These are phyloP conservation scores for Bursaphelenchus mucronatus DNA, from an alignment of 1,140 invertebrate species.

Conservation along the genomic window DNA sequence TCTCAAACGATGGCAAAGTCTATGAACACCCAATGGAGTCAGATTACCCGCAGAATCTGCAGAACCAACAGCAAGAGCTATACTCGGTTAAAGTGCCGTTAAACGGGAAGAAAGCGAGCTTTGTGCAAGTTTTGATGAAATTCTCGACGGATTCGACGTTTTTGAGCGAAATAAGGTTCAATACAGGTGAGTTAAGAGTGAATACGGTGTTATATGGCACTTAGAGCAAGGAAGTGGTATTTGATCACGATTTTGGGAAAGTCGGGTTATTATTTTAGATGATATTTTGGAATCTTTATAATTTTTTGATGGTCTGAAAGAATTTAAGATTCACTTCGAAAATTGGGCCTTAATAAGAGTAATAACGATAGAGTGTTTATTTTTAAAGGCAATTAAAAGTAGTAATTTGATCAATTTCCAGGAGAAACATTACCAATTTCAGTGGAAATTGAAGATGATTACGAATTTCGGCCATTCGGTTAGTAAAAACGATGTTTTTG, in stretches of 20 bases:
- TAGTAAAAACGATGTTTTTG: no score
- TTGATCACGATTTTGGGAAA: not conserved
- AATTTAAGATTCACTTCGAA: not conserved
- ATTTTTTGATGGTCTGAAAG: not conserved
- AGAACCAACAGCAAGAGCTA: not conserved
- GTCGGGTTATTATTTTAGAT: not conserved
- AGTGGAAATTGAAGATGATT: no score
- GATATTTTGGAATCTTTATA: not conserved
- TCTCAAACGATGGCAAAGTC: slow-evolving; percentile 4
- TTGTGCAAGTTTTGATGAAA: slow-evolving; percentile 16
- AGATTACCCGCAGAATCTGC: slow-evolving; percentile 4
- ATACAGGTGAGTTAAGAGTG: slow-evolving; percentile 17
- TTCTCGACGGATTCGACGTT: slow-evolving; percentile 22
- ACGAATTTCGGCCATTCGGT: no score
- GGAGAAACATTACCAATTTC: no score
- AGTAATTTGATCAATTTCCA: no score
- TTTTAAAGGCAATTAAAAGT: no score
- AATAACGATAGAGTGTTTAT: no score
- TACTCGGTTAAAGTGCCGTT: slow-evolving; percentile 16
- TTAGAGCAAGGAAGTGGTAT: not conserved
- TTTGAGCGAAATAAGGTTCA: slow-evolving; percentile 28
- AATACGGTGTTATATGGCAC: not conserved
- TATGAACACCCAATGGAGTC: not conserved
- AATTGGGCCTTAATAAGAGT: not conserved
- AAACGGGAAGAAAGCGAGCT: slow-evolving; percentile 3